phyloP scores from a whole-genome alignment of 1,140 invertebrate genomes.

The Diachasma alloeum region DNA sequence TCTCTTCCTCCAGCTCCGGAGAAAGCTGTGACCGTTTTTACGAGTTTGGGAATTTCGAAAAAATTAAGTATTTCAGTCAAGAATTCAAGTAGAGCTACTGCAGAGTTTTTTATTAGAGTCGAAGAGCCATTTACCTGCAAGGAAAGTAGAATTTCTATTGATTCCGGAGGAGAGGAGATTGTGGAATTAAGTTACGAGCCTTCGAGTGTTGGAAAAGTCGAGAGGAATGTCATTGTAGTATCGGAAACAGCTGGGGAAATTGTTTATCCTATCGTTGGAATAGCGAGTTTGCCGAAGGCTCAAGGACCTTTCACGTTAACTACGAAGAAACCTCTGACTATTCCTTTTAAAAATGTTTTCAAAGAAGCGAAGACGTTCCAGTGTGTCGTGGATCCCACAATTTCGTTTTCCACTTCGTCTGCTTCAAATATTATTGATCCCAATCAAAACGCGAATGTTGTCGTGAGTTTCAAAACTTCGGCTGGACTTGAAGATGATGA shows the following conservation, averaged over 20 bases:
- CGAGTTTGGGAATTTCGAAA: conserved; percentile 28
- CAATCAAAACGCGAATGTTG: conserved; percentile 26
- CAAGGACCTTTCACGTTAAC: conserved; percentile 40
- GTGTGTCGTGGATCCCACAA: conserved; percentile 31
- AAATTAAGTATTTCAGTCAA: conserved; percentile 33
- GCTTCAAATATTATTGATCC: conserved; percentile 22
- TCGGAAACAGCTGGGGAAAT: conserved; percentile 41
- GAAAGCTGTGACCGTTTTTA: conserved; percentile 57
- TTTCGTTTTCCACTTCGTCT: conserved; percentile 23
- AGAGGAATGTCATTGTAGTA: conserved; percentile 30
- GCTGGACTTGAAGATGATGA: neutral
- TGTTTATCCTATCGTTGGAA: conserved; percentile 42
- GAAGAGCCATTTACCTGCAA: conserved; percentile 46
- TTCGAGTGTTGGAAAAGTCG: conserved; percentile 26
- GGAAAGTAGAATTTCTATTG: conserved; percentile 17
- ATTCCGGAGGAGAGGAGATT: neutral
- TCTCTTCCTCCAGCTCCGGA: conserved; percentile 54
- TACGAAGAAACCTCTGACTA: neutral
- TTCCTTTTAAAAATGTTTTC: conserved; percentile 47
- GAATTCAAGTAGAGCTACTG: conserved; percentile 30
- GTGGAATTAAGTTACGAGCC: conserved; percentile 42
- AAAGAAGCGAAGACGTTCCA: conserved; percentile 35
- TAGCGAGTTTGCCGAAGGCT: conserved; percentile 34
- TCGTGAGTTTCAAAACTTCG: neutral
- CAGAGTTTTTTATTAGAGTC: conserved; percentile 38